Evolutionary conservation across 2,888 invertebrate genomes (phyloP), one percentile per base, ranked within the genome.

Genomic region (Diarsia mendica): DNA sequence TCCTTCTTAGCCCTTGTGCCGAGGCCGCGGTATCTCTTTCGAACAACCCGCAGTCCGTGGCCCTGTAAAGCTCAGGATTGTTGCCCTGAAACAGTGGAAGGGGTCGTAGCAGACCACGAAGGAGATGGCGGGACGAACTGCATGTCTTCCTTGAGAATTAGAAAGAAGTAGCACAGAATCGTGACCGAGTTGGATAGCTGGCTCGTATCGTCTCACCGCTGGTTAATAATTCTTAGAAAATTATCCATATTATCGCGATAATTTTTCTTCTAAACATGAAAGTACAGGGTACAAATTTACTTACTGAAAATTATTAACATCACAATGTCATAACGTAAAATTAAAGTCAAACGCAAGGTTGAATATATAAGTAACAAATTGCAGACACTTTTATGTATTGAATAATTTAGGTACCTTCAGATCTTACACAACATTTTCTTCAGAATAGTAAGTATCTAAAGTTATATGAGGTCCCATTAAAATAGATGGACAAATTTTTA

Each of bases 281-380:
- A 0, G 18, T 60, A 33, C 28, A 60, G 8, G 39, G 39, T 18
- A 33, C 3, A 15, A 39, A 39, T 3, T 13, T 66, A 23, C 18
- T 28, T 68, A 44, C 20, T 39, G 11, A 60, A 46, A 77, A 53
- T 18, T 18, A 67, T 69, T 51, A 61, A 49, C 55, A 44, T 63
- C 9, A 28, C 15, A 53, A 46, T 64, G 64, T 20, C 28, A 61
- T 72, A 28, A 23, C n/a, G 15, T 39, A 23, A 18, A 20, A n/a
- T 46, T 23, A 2, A 58, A 76, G 33, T 53, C 77, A 76, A 60
- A 60, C 13, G 4, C 77, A 82, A 79, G 79, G 79, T 72, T 51
- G 20, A 67, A 53, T 28, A 53, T 28, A 28, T 39, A 48, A 49
- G 53, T 80, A 15, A n/a, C 3, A 65, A 66, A 61, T 61, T 80